phyloP scores from a whole-genome alignment of 2,888 invertebrate species.

The Oeneis ivallda region DNA sequence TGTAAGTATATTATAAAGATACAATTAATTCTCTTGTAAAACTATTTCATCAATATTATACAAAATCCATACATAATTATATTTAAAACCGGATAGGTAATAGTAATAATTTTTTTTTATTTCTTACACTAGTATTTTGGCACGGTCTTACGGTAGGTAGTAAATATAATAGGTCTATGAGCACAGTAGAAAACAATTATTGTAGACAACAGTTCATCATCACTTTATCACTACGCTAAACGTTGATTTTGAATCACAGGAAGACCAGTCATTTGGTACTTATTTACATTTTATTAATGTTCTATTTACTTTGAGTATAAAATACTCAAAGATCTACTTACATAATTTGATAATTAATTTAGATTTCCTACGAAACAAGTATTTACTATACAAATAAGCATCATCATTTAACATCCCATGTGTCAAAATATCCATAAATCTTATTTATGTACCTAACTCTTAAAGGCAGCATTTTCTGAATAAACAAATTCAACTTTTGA shows the following conservation, averaged over 20 bases:
- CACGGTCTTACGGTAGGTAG: too few relatives aligned
- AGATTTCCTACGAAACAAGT: background rate
- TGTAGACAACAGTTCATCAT: conserved; percentile 28
- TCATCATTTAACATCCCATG: background rate
- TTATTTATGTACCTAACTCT: too few relatives aligned
- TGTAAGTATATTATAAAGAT: too few relatives aligned
- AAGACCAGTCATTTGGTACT: too few relatives aligned
- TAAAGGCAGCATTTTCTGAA: background rate
- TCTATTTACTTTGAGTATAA: background rate
- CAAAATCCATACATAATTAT: too few relatives aligned
- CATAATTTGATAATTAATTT: background rate
- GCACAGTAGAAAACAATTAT: background rate
- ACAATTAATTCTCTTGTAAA: too few relatives aligned
- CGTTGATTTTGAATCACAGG: conserved; percentile 28
- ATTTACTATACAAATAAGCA: background rate
- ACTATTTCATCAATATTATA: too few relatives aligned
- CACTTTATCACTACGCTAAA: conserved; percentile 25
- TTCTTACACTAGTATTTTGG: conserved; percentile 10
- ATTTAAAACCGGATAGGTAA: too few relatives aligned
- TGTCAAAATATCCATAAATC: background rate
- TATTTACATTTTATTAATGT: background rate
- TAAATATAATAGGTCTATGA: background rate
- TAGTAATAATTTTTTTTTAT: background rate
- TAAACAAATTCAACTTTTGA: too few relatives aligned
- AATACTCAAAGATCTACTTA: background rate